phyloP scores from a whole-genome alignment of 2,888 invertebrate species.

The Arctia plantaginis region DNA sequence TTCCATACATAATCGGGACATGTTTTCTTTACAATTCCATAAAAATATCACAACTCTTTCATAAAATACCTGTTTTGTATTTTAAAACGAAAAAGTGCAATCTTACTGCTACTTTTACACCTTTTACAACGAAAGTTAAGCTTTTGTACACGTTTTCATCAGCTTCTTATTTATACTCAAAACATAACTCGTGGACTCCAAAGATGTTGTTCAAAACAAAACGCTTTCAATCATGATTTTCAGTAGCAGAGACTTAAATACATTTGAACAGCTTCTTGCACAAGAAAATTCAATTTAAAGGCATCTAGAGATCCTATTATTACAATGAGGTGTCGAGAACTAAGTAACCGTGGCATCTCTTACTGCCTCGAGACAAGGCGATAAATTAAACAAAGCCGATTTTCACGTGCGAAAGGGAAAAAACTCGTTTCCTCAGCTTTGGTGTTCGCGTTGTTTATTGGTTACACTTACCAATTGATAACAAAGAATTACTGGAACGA shows the following conservation, averaged over 20 bases:
- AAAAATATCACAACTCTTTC: too few relatives aligned
- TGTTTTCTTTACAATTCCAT: too few relatives aligned
- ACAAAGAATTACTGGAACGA: conserved; percentile 50
- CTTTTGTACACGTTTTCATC: background rate
- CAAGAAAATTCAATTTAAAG: conserved; percentile 78
- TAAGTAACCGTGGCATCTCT: conserved; percentile 80
- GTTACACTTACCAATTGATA: too few relatives aligned
- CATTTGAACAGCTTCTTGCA: conserved; percentile 59
- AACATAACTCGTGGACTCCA: too few relatives aligned
- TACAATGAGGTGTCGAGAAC: conserved; percentile 79
- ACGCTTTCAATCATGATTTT: conserved; percentile 47
- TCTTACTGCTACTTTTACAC: too few relatives aligned
- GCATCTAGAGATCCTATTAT: conserved; percentile 82
- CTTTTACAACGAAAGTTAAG: too few relatives aligned
- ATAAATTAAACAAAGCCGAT: conserved; percentile 86
- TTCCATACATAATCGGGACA: too few relatives aligned
- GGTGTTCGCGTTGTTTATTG: conserved; percentile 73
- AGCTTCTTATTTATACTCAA: background rate
- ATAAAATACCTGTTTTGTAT: too few relatives aligned
- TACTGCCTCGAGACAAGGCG: conserved; percentile 73
- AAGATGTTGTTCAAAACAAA: too few relatives aligned
- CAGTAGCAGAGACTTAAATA: conserved; percentile 56
- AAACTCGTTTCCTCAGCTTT: conserved; percentile 67
- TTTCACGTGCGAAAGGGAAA: conserved; percentile 77
- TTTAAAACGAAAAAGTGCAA: too few relatives aligned